Evolutionary conservation across 2,113 vertebrate species (phyloP).

Genomic region (Acrocephalus arundinaceus): DNA sequence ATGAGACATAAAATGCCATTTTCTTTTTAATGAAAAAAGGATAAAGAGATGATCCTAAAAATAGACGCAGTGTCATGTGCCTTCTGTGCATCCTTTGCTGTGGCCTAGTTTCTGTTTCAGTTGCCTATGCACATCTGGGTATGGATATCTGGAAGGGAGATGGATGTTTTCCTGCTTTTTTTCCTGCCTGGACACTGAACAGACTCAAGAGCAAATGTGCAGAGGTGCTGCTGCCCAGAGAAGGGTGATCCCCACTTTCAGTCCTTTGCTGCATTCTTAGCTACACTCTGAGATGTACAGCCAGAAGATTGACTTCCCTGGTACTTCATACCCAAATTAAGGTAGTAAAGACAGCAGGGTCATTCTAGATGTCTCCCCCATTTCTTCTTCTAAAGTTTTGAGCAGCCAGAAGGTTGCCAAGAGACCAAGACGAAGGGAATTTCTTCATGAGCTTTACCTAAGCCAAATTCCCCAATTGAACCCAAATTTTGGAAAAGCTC

Average conservation of each 20-base stretch:
- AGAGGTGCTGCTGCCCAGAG: neutral
- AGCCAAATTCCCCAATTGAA: neutral
- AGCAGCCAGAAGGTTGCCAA: neutral
- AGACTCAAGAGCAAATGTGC: rapidly evolving
- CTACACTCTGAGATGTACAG: neutral
- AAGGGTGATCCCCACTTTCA: neutral
- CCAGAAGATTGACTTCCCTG: neutral
- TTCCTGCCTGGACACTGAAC: neutral
- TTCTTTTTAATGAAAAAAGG: neutral
- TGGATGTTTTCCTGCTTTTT: neutral
- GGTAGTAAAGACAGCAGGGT: neutral
- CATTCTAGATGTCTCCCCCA: neutral
- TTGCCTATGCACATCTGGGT: neutral
- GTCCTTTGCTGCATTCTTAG: neutral
- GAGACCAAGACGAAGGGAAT: neutral
- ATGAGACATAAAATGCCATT: rapidly evolving
- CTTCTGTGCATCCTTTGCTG: rapidly evolving
- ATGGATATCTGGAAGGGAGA: neutral
- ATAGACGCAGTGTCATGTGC: rapidly evolving
- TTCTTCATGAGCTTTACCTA: neutral
- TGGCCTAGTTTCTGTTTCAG: neutral
- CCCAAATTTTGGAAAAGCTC: neutral
- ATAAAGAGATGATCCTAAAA: neutral
- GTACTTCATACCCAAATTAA: neutral
- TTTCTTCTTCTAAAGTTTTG: neutral